These are phyloP conservation scores for Drosophila erecta DNA, from an alignment of 1,140 invertebrate genomes.

Conservation along the genomic window DNA sequence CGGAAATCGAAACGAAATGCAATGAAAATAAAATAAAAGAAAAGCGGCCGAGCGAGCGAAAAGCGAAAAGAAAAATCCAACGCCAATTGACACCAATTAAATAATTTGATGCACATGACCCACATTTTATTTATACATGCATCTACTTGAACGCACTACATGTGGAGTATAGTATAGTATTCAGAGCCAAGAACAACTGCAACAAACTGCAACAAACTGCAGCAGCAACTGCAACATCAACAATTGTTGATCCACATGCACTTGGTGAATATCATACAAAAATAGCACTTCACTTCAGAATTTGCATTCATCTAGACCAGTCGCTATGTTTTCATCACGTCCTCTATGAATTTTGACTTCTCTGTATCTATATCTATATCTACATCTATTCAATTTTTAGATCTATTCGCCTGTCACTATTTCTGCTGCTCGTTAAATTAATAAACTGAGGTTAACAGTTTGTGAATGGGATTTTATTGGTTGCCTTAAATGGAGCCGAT, in stretches of 20 bases:
- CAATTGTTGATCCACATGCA: slow-evolving; percentile 3
- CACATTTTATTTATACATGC: slow-evolving; percentile 77
- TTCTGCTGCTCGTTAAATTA: slow-evolving; percentile 16
- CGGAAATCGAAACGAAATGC: slow-evolving; percentile 32
- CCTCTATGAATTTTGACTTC: not conserved
- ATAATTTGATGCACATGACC: slow-evolving; percentile 83
- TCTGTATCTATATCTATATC: no score
- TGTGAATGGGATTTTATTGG: slow-evolving; percentile 20
- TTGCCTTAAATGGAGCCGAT: not conserved
- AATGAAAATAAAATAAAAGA: slow-evolving; percentile 32
- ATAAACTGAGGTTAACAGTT: slow-evolving; percentile 40
- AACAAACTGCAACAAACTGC: not conserved
- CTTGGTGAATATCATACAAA: slow-evolving; percentile 35
- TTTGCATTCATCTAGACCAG: slow-evolving; percentile 10
- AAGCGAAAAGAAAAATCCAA: slow-evolving; percentile 43
- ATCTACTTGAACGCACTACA: slow-evolving; percentile 15
- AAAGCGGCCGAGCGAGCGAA: slow-evolving; percentile 32
- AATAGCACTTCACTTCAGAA: slow-evolving; percentile 21
- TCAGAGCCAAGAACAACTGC: slow-evolving; percentile 13
- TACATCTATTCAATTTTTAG: slow-evolving; percentile 3
- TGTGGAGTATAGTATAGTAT: slow-evolving; percentile 32
- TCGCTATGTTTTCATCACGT: not conserved
- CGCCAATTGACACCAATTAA: slow-evolving; percentile 82
- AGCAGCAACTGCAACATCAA: slow-evolving; percentile 30
- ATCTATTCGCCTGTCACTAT: slow-evolving; percentile 14